Base-by-base conservation (phyloP, 1,140 invertebrate species). In the Drosophila parvula region DNA sequence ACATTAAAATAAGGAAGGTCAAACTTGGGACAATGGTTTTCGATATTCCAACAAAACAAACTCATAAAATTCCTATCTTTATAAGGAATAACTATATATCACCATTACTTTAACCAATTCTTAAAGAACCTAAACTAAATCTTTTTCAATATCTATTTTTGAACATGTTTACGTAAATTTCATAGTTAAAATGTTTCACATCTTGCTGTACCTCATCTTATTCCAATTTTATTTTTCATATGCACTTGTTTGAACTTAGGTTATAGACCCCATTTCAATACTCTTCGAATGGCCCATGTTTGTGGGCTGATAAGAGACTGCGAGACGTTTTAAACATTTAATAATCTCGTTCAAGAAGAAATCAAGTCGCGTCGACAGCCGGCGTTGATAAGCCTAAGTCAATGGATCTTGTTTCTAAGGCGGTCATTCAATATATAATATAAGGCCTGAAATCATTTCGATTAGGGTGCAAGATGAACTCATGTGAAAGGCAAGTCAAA, bases 341-440 rank as follows among this genome's bases (percentile, higher is more conserved):
- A 47, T 61, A 38, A 71, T 73, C 67, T 60, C 36, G 14, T 11
- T 28, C 12, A 27, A 44, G n/a, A 14, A 43, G 30, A 71, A 50
- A 51, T 38, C 9, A 58, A 50, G 38, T 43, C 65, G 36, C 11
- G 36, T 22, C 10, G 57, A 14, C 28, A 28, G 47, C 47, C 61
- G 63, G 45, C n/a, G 32, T 58, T 74, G 56, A 74, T 74, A 61
- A 61, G 47, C 2, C 6, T 8, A 27, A 51, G 53, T 16, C 65
- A 38, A 27, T 70, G 67, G 47, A 10, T 73, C 57, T 44, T 74
- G 70, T 74, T 73, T 74, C 70, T 61, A 73, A 61, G 70, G 70
- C 67, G 38, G 0, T 22, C 18, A 6, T 36, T 67, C 38, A 38
- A 51, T 67, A 22, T 38, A 5, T 62, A 11, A 27, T 34, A 27